These are phyloP conservation scores for Ophioninae sp. DNA, from an alignment of 2,888 invertebrate species.

Conservation along the genomic window DNA sequence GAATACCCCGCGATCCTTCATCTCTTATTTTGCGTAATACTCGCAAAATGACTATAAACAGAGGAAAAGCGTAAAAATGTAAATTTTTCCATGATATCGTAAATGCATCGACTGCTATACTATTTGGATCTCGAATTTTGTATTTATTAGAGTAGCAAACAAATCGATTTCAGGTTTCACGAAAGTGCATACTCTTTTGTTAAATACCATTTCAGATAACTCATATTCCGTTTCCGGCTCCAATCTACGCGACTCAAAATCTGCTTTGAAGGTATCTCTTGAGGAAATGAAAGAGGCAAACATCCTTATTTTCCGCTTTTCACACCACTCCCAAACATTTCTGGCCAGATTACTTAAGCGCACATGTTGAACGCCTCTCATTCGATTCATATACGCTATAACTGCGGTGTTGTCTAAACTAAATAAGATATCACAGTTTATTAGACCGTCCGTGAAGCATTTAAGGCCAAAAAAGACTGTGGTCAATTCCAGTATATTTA, in stretches of 20 bases:
- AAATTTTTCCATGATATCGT: too few species aligned
- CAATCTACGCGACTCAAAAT: slow-evolving; percentile 19
- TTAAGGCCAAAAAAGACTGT: slow-evolving; percentile 60
- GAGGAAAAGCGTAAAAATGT: too few species aligned
- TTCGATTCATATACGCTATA: slow-evolving; percentile 37
- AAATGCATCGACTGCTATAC: too few species aligned
- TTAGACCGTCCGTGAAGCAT: slow-evolving; percentile 51
- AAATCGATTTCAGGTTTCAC: too few species aligned
- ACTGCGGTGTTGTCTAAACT: slow-evolving; percentile 56
- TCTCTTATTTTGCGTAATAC: too few species aligned
- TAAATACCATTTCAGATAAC: background rate
- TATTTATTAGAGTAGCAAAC: too few species aligned
- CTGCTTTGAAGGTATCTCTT: slow-evolving; percentile 41
- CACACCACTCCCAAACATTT: slow-evolving; percentile 24
- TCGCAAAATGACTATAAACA: too few species aligned
- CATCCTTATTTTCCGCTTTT: slow-evolving; percentile 34
- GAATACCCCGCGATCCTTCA: too few species aligned
- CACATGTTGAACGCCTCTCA: slow-evolving; percentile 29
- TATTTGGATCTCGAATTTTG: too few species aligned
- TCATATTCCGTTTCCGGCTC: slow-evolving; percentile 26
- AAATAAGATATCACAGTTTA: slow-evolving; percentile 48
- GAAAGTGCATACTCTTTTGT: background rate
- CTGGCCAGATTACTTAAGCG: slow-evolving; percentile 22
- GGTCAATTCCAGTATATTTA: slow-evolving; percentile 49
- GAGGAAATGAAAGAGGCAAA: slow-evolving; percentile 46